Percentiles rank a stretch among this genome's conserved stretches.
Conservation (phyloP, 2,113 vertebrate species). For the Ascaphus truei region DNA sequence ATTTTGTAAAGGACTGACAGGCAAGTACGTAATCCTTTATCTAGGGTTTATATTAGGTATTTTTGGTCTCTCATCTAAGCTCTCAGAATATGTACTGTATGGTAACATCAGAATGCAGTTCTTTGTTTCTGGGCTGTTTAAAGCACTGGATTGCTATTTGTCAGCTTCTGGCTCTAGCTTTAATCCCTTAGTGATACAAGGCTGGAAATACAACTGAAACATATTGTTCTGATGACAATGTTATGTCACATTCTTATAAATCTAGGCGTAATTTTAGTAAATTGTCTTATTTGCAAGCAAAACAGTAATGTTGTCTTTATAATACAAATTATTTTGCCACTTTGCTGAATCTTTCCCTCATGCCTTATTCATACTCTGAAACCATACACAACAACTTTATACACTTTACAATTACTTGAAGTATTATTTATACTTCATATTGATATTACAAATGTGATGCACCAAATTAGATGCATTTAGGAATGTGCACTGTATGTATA, state of each 20-base stretch:
- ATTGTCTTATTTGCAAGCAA: background rate
- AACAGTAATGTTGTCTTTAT: no score
- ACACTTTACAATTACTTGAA: no score
- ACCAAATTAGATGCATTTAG: no score
- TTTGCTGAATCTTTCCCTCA: no score
- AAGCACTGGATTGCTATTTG: background rate
- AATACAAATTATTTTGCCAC: no score
- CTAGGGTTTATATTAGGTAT: background rate
- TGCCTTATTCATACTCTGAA: no score
- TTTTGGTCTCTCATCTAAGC: background rate
- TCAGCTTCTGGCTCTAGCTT: background rate
- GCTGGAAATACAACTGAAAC: background rate
- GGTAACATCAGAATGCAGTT: background rate
- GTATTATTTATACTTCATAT: no score
- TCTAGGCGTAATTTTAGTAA: background rate
- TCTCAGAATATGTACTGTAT: background rate
- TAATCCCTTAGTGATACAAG: background rate
- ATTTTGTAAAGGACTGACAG: background rate
- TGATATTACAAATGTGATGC: no score
- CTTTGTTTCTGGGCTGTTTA: slow-evolving; percentile 9
- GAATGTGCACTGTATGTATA: no score
- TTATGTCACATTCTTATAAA: background rate
- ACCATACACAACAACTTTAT: no score
- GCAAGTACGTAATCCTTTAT: background rate
- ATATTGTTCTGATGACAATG: background rate